phyloP scores from a whole-genome alignment of 2,113 vertebrate species.

The Sclerurus mexicanus region DNA sequence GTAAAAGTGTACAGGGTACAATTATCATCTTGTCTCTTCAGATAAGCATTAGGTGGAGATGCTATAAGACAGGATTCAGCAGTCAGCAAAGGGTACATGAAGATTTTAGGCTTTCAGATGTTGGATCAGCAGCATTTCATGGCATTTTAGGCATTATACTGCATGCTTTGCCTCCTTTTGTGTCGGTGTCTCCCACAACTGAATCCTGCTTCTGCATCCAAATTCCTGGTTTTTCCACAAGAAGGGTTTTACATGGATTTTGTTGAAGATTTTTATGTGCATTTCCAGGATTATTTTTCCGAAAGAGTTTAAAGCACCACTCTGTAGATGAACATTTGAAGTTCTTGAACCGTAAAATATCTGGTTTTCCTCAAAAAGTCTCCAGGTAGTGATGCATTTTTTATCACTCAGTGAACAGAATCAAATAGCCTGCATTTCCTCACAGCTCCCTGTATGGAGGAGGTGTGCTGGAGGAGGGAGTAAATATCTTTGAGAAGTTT shows the following conservation, averaged over 20 bases:
- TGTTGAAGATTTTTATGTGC: background rate
- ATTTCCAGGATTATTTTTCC: background rate
- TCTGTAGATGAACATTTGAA: background rate
- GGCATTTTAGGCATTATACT: background rate
- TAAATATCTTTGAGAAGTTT: background rate
- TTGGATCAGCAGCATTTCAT: background rate
- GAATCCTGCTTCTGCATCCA: background rate
- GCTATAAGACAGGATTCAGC: background rate
- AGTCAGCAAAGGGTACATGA: background rate
- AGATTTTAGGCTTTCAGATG: background rate
- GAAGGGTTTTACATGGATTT: background rate
- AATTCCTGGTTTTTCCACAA: background rate
- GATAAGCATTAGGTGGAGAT: background rate
- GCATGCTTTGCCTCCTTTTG: background rate
- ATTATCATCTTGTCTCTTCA: background rate
- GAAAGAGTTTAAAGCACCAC: background rate
- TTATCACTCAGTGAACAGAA: background rate
- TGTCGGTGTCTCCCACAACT: background rate
- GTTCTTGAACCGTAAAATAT: background rate
- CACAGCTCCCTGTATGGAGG: background rate
- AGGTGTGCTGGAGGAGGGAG: background rate
- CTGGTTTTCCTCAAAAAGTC: background rate
- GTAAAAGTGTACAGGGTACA: background rate
- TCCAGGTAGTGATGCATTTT: background rate
- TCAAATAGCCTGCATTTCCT: background rate